Conservation (phyloP, 1,140 invertebrate species). For the Platyscapa corneri region DNA sequence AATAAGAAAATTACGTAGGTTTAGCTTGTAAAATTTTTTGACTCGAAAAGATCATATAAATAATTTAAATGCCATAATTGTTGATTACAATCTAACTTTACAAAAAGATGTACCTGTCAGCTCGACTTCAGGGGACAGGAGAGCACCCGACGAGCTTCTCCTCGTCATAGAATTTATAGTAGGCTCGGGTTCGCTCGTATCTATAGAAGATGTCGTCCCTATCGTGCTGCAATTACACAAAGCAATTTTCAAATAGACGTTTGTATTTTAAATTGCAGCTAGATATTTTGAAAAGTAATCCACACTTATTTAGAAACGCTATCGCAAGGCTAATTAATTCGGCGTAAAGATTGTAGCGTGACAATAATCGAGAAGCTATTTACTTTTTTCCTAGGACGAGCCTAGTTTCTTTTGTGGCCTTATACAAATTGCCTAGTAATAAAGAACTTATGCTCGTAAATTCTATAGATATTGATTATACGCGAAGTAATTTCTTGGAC, state of each 20-base stretch:
- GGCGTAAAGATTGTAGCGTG: not conserved
- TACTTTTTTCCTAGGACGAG: not conserved
- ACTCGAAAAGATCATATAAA: too few relatives aligned
- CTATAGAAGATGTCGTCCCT: conserved; percentile 82
- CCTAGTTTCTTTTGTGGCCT: not conserved
- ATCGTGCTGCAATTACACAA: conserved; percentile 71
- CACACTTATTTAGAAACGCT: not conserved
- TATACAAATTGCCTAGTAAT: not conserved
- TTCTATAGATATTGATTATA: too few relatives aligned
- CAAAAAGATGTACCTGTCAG: conserved; percentile 62
- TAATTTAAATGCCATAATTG: too few relatives aligned
- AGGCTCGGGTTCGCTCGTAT: conserved; percentile 78
- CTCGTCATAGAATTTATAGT: conserved; percentile 78
- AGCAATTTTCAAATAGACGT: conserved; percentile 22
- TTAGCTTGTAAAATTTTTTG: too few relatives aligned
- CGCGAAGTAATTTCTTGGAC: too few relatives aligned
- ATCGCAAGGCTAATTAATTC: not conserved
- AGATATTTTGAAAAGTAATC: not conserved
- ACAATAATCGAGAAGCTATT: not conserved
- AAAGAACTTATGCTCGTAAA: not conserved
- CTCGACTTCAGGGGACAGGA: conserved; percentile 86
- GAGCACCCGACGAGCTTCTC: conserved; percentile 84
- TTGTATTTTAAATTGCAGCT: not conserved
- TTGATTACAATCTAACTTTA: not conserved
- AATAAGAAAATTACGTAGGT: too few relatives aligned